A percentile compares a stretch with the other conserved stretches of the same genome.
These are phyloP conservation scores for Diogma glabrata DNA, from an alignment of 2,888 invertebrate genomes.

Conservation along the genomic window DNA sequence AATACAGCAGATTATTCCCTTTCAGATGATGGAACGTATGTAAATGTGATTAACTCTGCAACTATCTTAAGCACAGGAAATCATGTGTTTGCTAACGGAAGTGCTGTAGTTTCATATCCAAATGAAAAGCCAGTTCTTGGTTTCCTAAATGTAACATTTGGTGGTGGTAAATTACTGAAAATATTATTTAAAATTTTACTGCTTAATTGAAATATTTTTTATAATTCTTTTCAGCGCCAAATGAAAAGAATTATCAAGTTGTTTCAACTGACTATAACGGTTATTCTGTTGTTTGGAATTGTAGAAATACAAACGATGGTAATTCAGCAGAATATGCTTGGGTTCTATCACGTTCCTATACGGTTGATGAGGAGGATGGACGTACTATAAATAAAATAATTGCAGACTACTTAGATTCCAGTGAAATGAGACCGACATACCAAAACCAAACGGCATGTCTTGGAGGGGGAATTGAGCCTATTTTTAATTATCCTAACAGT, in stretches of 20 bases:
- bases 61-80: not conserved
- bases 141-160: not conserved
- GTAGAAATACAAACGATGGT: not conserved
- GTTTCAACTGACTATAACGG: not conserved
- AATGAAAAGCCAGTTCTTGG: not conserved
- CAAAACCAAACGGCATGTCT: not conserved
- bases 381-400: no score
- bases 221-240: not conserved
- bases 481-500: no score
- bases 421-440: not conserved
- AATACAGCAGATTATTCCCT: not conserved
- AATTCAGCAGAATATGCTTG: not conserved
- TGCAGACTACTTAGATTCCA: not conserved
- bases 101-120: not conserved
- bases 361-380: not conserved
- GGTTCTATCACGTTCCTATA: not conserved
- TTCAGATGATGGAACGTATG: no score
- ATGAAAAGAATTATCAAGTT: not conserved
- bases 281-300: slow-evolving; percentile 6
- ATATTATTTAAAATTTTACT: not conserved
- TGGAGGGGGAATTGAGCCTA: not conserved
- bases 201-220: not conserved
- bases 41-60: not conserved
- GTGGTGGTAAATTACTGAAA: not conserved
- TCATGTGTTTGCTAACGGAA: not conserved